phyloP scores from a whole-genome alignment of 2,888 invertebrate genomes.

The Seira ritae region DNA sequence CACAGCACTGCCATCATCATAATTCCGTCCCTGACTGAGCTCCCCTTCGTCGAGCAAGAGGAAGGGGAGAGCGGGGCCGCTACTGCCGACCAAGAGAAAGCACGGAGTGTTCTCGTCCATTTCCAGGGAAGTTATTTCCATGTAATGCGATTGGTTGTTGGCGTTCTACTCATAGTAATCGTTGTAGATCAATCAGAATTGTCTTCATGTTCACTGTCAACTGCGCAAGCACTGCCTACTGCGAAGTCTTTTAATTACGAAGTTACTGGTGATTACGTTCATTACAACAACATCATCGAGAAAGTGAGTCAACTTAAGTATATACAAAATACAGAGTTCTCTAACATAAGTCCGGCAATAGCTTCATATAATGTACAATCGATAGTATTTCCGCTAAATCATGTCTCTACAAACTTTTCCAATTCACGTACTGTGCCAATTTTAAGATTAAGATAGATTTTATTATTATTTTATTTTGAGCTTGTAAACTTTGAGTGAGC shows the following conservation, averaged over 20 bases:
- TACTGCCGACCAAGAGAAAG: constrained; percentile 21
- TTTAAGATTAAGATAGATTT: too few relatives aligned
- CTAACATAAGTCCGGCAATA: too few relatives aligned
- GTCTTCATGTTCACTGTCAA: constrained; percentile 12
- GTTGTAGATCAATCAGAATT: background rate
- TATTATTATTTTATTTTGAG: too few relatives aligned
- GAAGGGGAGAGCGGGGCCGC: constrained; percentile 47
- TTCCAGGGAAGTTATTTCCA: background rate
- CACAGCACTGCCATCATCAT: constrained; percentile 26
- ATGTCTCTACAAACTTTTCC: too few relatives aligned
- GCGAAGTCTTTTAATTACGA: background rate
- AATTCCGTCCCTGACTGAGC: constrained; percentile 40
- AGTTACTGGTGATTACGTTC: background rate
- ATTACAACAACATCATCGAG: too few relatives aligned
- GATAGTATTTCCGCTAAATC: too few relatives aligned
- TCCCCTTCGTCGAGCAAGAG: constrained; percentile 40
- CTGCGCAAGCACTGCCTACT: constrained; percentile 25
- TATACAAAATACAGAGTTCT: too few relatives aligned
- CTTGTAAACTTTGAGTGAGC: too few relatives aligned
- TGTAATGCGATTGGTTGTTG: constrained; percentile 30
- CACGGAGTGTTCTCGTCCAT: constrained; percentile 22
- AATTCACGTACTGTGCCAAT: too few relatives aligned
- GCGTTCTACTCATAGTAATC: constrained; percentile 9
- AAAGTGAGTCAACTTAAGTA: too few relatives aligned
- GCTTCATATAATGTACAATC: too few relatives aligned